Conservation (phyloP, 2,797 vertebrate genomes). For the Podarcis siculus region DNA sequence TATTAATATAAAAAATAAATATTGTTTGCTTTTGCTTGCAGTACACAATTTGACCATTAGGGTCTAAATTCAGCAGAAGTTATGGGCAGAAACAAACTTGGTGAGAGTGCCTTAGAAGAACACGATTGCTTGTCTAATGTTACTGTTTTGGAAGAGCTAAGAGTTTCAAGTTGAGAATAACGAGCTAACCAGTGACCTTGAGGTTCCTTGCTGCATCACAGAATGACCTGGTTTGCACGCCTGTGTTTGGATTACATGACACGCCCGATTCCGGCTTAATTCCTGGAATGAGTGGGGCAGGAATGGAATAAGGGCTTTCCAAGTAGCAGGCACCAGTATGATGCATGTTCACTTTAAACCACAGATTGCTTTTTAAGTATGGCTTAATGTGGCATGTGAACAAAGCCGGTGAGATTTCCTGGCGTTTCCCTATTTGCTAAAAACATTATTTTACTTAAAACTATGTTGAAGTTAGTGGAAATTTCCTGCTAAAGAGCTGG, state of each 20-base stretch:
- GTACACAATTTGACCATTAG: background rate
- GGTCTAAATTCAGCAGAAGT: background rate
- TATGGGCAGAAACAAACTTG: background rate
- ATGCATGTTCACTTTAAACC: too few species aligned
- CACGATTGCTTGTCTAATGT: background rate
- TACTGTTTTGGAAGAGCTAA: background rate
- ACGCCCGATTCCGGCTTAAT: too few species aligned
- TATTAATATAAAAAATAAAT: too few species aligned
- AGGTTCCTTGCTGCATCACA: background rate
- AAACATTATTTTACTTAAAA: constrained; percentile 46
- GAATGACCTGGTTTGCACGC: background rate
- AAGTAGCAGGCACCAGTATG: too few species aligned
- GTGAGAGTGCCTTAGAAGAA: background rate
- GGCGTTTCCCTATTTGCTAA: constrained; percentile 51
- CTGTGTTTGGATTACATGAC: background rate
- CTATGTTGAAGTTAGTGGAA: background rate
- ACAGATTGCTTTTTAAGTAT: too few species aligned
- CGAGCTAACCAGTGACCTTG: background rate
- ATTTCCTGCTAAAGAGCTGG: constrained; percentile 40
- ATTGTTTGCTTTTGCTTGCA: background rate
- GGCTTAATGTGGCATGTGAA: too few species aligned
- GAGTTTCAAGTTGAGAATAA: constrained; percentile 3
- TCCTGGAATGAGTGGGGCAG: too few species aligned
- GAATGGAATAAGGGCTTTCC: too few species aligned
- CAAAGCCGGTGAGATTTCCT: too few species aligned